Evolutionary conservation across 92 coral and sea anemone genomes (phyloP).

Genomic region (Isaurus tuberculatus): DNA sequence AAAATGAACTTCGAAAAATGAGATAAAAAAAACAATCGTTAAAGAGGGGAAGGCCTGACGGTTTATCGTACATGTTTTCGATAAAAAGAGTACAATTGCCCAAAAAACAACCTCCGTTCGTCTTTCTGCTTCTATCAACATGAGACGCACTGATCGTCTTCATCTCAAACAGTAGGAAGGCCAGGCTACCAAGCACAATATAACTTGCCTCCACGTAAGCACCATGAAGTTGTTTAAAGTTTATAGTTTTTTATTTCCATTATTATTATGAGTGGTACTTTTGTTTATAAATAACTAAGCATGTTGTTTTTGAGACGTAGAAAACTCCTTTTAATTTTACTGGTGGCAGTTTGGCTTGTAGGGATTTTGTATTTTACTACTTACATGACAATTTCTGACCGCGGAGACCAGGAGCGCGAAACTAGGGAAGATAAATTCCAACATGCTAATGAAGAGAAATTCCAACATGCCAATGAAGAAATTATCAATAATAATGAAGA

Average conservation of each 20-base stretch:
- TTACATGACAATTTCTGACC: slow-evolving; percentile 42
- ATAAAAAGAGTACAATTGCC: too few species aligned
- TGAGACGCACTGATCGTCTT: too few species aligned
- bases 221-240: slow-evolving; percentile 12
- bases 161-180: not conserved
- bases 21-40: too few species aligned
- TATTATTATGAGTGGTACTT: slow-evolving; percentile 2
- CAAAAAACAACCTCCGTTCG: too few species aligned
- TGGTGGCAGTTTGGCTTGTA: slow-evolving; percentile 84
- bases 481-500: slow-evolving; percentile 1
- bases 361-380: slow-evolving; percentile 85
- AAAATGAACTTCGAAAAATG: too few species aligned
- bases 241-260: not conserved
- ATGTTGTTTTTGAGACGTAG: slow-evolving; percentile 87
- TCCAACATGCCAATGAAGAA: slow-evolving; percentile 22
- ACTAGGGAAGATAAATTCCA: slow-evolving; percentile 21
- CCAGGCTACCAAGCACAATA: not conserved
- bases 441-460: slow-evolving; percentile 13
- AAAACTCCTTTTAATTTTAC: slow-evolving; percentile 68
- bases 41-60: too few species aligned
- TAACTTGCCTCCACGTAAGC: slow-evolving; percentile 33
- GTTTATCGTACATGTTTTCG: too few species aligned
- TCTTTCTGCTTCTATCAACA: too few species aligned
- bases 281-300: slow-evolving; percentile 58
- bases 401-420: slow-evolving; percentile 49